Percentiles rank a stretch among this genome's conserved stretches.
phyloP scores from a whole-genome alignment of 2,888 invertebrate species.

The Ochropleura plecta region DNA sequence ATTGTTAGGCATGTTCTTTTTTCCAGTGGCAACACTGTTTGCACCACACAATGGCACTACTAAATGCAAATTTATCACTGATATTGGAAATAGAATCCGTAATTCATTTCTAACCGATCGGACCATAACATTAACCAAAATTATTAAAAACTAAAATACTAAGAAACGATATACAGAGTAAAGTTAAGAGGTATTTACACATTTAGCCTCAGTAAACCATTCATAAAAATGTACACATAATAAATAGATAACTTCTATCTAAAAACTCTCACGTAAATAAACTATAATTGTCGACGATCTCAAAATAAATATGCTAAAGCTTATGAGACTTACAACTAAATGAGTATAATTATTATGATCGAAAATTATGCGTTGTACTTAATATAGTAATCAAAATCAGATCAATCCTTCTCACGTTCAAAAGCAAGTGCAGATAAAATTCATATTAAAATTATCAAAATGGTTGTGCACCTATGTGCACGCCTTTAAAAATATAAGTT shows the following conservation, averaged over 20 bases:
- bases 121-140: slow-evolving; percentile 65
- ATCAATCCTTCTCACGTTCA: slow-evolving; percentile 69
- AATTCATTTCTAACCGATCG: slow-evolving; percentile 69
- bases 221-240: slow-evolving; percentile 82
- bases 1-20: slow-evolving; percentile 61
- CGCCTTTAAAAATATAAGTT: slow-evolving; percentile 66
- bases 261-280: slow-evolving; percentile 75
- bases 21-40: slow-evolving; percentile 74
- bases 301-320: slow-evolving; percentile 87
- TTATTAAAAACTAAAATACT: slow-evolving; percentile 68
- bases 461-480: slow-evolving; percentile 72
- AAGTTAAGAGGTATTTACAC: slow-evolving; percentile 87
- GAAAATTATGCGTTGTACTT: slow-evolving; percentile 84
- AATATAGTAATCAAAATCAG: slow-evolving; percentile 72
- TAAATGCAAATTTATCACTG: slow-evolving; percentile 89
- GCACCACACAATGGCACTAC: slow-evolving; percentile 83
- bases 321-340: slow-evolving; percentile 83
- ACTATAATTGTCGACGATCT: slow-evolving; percentile 68
- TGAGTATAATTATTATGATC: slow-evolving; percentile 89
- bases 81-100: slow-evolving; percentile 68
- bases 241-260: slow-evolving; percentile 84
- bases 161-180: slow-evolving; percentile 73
- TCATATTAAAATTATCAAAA: slow-evolving; percentile 65
- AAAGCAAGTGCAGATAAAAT: slow-evolving; percentile 64
- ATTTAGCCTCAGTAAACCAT: slow-evolving; percentile 86